phyloP scores from a whole-genome alignment of 2,888 invertebrate genomes.

The Hybos culiciformis region DNA sequence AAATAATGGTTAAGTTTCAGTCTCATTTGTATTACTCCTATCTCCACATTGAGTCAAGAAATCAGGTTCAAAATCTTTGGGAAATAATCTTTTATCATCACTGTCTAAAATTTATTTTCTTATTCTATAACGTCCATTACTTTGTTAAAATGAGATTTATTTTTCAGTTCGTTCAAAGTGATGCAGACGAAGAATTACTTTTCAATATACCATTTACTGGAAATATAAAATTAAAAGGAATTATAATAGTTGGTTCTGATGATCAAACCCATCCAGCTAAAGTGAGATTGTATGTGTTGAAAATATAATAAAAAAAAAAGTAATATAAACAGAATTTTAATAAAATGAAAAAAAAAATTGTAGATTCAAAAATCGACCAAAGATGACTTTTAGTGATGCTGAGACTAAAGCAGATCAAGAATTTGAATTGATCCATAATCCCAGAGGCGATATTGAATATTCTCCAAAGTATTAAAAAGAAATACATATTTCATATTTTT shows the following conservation, averaged over 20 bases:
- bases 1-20: not conserved
- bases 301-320: not conserved
- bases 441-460: conserved; percentile 72
- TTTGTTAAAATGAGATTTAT: conserved; percentile 10
- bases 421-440: conserved; percentile 72
- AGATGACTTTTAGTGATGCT: conserved; percentile 90
- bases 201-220: conserved; percentile 97
- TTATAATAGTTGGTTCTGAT: conserved; percentile 83
- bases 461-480: conserved; percentile 85
- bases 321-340: not conserved
- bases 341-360: conserved; percentile 16
- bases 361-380: conserved; percentile 84
- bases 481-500: conserved; percentile 15
- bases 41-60: not conserved
- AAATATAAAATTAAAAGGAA: conserved; percentile 86
- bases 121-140: not conserved
- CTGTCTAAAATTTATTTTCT: conserved; percentile 1
- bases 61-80: not conserved
- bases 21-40: not conserved
- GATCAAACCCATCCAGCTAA: conserved; percentile 71
- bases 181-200: conserved; percentile 87
- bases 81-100: not conserved
- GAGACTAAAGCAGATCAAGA: conserved; percentile 65
- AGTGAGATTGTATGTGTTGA: conserved; percentile 67
- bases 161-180: conserved; percentile 83